phyloP scores from a whole-genome alignment of 2,113 vertebrate species.

The Emydocephalus ijimae region DNA sequence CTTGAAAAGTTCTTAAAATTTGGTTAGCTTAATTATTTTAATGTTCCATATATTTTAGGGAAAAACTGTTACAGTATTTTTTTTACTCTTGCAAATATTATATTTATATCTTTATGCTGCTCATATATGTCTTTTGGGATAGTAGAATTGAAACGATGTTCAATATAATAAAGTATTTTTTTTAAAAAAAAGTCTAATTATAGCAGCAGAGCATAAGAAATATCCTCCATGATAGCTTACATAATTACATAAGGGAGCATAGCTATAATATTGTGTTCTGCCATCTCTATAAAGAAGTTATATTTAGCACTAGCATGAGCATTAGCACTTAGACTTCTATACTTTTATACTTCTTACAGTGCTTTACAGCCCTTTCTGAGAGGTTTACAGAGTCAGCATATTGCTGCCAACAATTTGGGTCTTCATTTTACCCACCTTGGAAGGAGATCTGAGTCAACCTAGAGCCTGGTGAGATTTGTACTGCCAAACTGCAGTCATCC shows the following conservation, averaged over 20 bases:
- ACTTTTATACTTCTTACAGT: too few relatives aligned
- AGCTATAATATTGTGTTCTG: background rate
- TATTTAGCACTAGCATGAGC: background rate
- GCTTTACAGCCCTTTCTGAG: too few relatives aligned
- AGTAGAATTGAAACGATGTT: background rate
- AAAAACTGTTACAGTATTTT: background rate
- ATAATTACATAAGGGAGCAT: conserved; percentile 17
- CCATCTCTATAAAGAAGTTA: background rate
- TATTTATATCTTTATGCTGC: conserved; percentile 15
- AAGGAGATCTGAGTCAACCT: too few relatives aligned
- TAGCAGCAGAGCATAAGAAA: background rate
- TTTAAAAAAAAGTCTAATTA: background rate
- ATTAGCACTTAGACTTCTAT: too few relatives aligned
- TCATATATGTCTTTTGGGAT: background rate
- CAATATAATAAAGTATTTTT: accelerated
- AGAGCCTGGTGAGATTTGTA: too few relatives aligned
- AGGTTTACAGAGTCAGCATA: too few relatives aligned
- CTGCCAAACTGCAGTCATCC: too few relatives aligned
- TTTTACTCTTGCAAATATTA: conserved; percentile 3
- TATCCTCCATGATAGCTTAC: background rate
- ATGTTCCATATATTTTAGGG: conserved; percentile 12
- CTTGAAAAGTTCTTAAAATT: background rate
- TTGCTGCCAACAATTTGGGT: too few relatives aligned
- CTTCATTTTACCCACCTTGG: too few relatives aligned
- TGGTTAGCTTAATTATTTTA: background rate